Evolutionary conservation across 2,888 invertebrate species (phyloP).

Genomic region (Smittia sp.): DNA sequence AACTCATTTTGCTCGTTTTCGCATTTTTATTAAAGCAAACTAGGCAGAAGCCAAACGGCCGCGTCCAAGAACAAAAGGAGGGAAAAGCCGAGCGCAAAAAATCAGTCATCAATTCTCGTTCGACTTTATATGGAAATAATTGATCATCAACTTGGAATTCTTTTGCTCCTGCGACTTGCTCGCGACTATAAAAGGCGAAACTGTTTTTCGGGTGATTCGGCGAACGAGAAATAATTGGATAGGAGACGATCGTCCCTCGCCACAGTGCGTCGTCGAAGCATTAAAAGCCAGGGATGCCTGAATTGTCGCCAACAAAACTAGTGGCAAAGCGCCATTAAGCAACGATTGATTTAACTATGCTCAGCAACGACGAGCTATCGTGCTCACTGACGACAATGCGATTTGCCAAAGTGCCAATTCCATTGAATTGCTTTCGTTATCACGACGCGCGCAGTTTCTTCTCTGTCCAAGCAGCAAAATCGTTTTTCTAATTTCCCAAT

Average conservation of each 20-base stretch:
- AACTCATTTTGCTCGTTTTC: background rate
- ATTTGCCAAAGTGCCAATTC: conserved; percentile 9
- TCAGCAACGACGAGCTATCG: too few species aligned
- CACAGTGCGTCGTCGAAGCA: too few species aligned
- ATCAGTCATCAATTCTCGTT: conserved; percentile 30
- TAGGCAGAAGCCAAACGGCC: background rate
- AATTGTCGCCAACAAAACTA: background rate
- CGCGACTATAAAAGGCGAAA: conserved; percentile 21
- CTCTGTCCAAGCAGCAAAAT: background rate
- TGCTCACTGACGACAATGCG: background rate
- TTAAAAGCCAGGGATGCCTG: background rate
- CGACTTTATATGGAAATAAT: conserved; percentile 38
- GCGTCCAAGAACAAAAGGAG: background rate
- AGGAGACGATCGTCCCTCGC: background rate
- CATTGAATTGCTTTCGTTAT: conserved; percentile 21
- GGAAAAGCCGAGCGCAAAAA: background rate
- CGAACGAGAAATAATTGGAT: conserved; percentile 28
- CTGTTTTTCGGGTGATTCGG: conserved; percentile 15
- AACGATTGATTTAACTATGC: too few species aligned
- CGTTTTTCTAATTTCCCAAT: background rate
- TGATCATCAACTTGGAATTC: conserved; percentile 32
- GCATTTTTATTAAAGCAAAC: background rate
- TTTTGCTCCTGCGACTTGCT: conserved; percentile 23
- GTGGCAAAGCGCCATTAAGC: too few species aligned
- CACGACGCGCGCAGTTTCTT: background rate